phyloP scores from a whole-genome alignment of 2,113 vertebrate species.

The Grus americana region DNA sequence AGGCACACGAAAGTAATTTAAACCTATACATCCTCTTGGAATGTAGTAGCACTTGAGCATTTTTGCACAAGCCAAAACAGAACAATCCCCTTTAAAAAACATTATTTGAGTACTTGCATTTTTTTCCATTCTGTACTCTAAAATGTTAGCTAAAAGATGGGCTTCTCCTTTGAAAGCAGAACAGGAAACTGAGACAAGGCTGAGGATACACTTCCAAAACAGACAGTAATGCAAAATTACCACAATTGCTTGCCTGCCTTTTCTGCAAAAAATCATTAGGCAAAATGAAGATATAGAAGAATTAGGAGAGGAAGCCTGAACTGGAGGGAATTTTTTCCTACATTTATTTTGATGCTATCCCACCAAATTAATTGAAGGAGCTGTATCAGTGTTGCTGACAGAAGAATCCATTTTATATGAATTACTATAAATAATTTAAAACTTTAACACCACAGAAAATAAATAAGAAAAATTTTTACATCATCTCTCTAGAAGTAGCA shows the following conservation, averaged over 20 bases:
- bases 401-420: background rate
- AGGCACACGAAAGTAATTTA: constrained; percentile 36
- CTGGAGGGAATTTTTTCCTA: background rate
- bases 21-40: constrained; percentile 7
- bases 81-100: background rate
- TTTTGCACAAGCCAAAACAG: background rate
- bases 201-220: background rate
- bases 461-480: background rate
- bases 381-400: background rate
- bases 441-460: background rate
- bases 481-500: background rate
- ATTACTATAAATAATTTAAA: constrained; percentile 1
- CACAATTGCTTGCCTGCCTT: background rate
- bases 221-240: background rate
- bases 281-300: background rate
- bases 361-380: background rate
- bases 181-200: background rate
- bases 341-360: background rate
- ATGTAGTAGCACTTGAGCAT: background rate
- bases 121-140: background rate
- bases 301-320: background rate
- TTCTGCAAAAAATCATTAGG: constrained; percentile 5
- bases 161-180: background rate
- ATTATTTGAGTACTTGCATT: background rate
- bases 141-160: background rate